These are phyloP conservation scores for Tiliqua scincoides DNA, from an alignment of 2,113 vertebrate species.

Conservation along the genomic window DNA sequence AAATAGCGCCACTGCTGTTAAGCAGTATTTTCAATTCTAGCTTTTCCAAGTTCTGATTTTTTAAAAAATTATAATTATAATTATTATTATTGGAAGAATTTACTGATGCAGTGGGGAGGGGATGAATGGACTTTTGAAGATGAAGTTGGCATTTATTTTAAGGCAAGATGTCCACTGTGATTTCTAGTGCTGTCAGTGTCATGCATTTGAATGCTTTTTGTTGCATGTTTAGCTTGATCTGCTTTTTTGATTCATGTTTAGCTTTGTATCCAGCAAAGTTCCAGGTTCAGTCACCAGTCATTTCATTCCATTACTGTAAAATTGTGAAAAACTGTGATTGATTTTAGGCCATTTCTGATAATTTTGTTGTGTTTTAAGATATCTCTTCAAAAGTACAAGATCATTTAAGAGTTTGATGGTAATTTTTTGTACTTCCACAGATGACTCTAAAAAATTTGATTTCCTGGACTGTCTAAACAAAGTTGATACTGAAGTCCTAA, in stretches of 20 bases:
- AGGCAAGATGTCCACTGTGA: constrained; percentile 10
- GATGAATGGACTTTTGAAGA: neutral
- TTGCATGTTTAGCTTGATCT: neutral
- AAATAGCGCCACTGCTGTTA: constrained; percentile 70
- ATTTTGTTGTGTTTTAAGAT: neutral
- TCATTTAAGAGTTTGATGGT: no score
- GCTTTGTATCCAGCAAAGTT: no score
- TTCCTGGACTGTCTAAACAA: neutral
- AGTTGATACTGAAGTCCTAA: neutral
- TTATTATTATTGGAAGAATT: neutral
- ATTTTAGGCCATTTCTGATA: neutral
- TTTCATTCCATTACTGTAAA: neutral
- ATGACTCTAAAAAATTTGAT: neutral
- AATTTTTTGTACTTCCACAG: no score
- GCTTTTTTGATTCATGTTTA: neutral
- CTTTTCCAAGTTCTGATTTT: constrained; percentile 42
- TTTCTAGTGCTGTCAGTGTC: neutral
- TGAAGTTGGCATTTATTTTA: neutral
- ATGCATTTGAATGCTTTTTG: neutral
- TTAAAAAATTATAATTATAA: no score
- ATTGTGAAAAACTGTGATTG: neutral
- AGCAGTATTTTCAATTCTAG: constrained; percentile 61
- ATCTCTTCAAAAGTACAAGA: neutral
- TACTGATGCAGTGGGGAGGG: constrained; percentile 4
- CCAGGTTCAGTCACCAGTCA: no score